Evolutionary conservation across 30 jellyfish, hydroid and myxozoan genomes (phyloP), one percentile per base, ranked within the genome.

Genomic region (Aurelia aurita complex sp. Pacific): DNA sequence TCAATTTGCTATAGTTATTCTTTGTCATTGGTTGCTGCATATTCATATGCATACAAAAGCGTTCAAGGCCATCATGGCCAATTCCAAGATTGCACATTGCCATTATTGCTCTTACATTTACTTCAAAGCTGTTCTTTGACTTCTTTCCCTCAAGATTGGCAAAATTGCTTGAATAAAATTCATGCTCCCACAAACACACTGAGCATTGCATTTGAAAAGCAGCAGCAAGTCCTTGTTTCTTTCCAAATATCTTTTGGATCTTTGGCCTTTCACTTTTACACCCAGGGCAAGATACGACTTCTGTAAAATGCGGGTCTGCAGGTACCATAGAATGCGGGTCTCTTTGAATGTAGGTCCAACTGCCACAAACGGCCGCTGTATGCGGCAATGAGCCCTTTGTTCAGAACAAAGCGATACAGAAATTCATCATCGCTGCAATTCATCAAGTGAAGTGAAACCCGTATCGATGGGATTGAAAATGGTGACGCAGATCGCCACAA

Each of bases 11-110:
- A 2, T 60, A 60, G 32, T 60, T 60, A 60, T 60, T 60, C 69
- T 19, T 60, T 60, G 69, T 60, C 69, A 60, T 60, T 60, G 69
- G 69, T 19, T 60, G 69, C 69, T 60, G 69, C 69, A 60, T 60
- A 60, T 60, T 60, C 69, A 60, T 60, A 60, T 60, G 69, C 69
- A 60, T 60, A 60, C 69, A 60, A 60, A 60, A 60, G 69, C 69
- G 4, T 15, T 60, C 29, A 8, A 16, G 19, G 69, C 69, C 50
- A 38, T 38, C 50, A 38, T 38, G 50, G 50, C 50, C 50, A 38
- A 38, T 38, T 38, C 50, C 50, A 38, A 38, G 50, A 38, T 38
- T 38, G 3, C 5, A 4, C 50, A 38, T 38, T 38, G 50, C 5
- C 3, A 38, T 2, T 2, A 4, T 4, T 38, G 50, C 50, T 38